Percentiles rank a stretch among this genome's conserved stretches.
Conservation (phyloP, 2,797 vertebrate genomes). For the Bradypodion pumilum region DNA sequence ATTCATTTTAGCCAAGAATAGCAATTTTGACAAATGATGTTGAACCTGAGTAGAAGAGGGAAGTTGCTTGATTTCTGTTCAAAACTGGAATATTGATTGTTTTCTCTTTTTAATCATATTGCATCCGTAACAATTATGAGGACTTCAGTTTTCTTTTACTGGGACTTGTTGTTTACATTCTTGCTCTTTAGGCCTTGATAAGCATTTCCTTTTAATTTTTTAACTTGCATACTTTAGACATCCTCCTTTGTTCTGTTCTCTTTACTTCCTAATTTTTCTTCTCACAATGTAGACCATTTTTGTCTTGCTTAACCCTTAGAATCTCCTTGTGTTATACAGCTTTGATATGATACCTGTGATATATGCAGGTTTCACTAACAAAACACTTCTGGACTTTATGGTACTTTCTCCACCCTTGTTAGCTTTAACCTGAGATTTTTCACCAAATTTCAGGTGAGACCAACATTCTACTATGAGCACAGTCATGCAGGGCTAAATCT, state of each 20-base stretch:
- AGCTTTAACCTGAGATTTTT: neutral
- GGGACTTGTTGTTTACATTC: neutral
- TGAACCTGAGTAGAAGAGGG: neutral
- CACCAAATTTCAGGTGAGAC: neutral
- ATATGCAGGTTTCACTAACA: neutral
- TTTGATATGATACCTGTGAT: neutral
- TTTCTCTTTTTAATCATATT: too few relatives aligned
- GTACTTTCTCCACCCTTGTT: neutral
- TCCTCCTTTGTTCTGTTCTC: neutral
- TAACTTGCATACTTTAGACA: neutral
- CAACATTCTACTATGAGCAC: neutral
- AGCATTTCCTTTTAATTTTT: neutral
- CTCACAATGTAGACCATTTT: neutral
- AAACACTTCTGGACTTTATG: neutral
- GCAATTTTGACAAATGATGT: neutral
- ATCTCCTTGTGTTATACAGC: neutral
- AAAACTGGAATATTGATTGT: neutral
- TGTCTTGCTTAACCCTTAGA: neutral
- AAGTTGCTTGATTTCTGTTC: neutral
- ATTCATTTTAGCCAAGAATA: neutral
- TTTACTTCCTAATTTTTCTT: slow-evolving; percentile 3
- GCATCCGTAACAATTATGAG: too few relatives aligned
- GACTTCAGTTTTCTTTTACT: neutral
- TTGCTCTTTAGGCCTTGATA: neutral
- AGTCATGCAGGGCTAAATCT: neutral